phyloP scores from a whole-genome alignment of 2,888 invertebrate species.

The Archaeoteleia sp. region DNA sequence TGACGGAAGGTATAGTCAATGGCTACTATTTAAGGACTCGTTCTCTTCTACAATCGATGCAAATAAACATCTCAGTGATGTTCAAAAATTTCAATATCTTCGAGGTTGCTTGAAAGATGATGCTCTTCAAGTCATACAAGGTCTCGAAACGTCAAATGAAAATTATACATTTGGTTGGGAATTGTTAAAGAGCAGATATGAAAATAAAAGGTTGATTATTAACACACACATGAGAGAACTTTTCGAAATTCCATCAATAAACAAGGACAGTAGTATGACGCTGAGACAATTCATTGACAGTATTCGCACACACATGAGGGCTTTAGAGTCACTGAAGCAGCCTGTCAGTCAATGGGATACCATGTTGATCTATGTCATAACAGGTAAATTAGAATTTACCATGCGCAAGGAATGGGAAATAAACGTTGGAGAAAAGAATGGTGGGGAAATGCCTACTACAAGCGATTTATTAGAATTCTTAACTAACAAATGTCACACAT shows the following conservation, averaged over 20 bases:
- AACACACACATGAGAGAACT: slow-evolving; percentile 8
- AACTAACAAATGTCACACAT: neutral
- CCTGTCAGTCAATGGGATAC: slow-evolving; percentile 7
- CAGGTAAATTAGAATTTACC: slow-evolving; percentile 8
- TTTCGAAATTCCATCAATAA: slow-evolving; percentile 2
- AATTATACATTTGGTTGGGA: too few species aligned
- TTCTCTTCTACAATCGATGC: too few species aligned
- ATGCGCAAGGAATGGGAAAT: slow-evolving; percentile 13
- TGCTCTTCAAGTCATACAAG: too few species aligned
- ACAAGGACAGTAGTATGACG: neutral
- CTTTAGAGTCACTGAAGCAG: neutral
- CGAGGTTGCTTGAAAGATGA: too few species aligned
- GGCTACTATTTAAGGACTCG: too few species aligned
- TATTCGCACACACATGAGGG: slow-evolving; percentile 1
- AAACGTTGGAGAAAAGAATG: neutral
- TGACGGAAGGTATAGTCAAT: too few species aligned
- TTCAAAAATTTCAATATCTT: too few species aligned
- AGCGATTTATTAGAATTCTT: neutral
- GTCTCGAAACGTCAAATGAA: too few species aligned
- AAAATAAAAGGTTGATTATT: slow-evolving; percentile 5
- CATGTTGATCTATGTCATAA: slow-evolving; percentile 7
- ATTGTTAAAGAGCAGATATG: too few species aligned
- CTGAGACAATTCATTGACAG: slow-evolving; percentile 2
- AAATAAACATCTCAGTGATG: too few species aligned
- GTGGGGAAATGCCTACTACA: neutral